A percentile compares a stretch with the other conserved stretches of the same genome.
Conservation (phyloP, 2,888 invertebrate genomes). For the Taphrorychus bicolor region DNA sequence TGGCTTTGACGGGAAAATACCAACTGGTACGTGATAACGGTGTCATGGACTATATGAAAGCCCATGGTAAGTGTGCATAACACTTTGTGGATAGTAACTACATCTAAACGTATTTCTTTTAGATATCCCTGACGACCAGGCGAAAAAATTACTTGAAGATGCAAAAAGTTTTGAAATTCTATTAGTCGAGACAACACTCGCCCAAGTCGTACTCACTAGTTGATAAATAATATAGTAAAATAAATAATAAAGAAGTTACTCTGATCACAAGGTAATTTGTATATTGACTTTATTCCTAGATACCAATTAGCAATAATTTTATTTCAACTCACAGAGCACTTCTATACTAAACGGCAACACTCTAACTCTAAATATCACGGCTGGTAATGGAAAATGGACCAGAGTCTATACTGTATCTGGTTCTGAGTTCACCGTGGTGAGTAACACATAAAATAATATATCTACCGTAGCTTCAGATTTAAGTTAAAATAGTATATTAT, state of each 20-base stretch:
- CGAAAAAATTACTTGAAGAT: not conserved
- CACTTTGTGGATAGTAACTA: not conserved
- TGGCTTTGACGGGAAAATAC: slow-evolving; percentile 17
- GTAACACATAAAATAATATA: slow-evolving; percentile 9
- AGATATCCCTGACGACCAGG: slow-evolving; percentile 8
- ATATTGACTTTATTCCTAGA: too few relatives aligned
- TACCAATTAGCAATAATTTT: not conserved
- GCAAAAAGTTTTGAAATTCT: slow-evolving; percentile 1
- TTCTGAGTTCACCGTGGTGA: slow-evolving; percentile 24
- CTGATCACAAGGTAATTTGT: slow-evolving; percentile 3
- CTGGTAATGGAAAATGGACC: not conserved
- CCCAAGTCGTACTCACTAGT: not conserved
- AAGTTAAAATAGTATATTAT: too few relatives aligned
- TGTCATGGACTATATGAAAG: slow-evolving; percentile 16
- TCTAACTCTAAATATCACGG: slow-evolving; percentile 9
- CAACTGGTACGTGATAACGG: slow-evolving; percentile 22
- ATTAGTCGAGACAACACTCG: slow-evolving; percentile 5
- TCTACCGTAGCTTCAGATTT: too few relatives aligned
- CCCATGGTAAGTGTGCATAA: slow-evolving; percentile 15
- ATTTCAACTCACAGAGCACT: not conserved
- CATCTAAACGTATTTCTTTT: not conserved
- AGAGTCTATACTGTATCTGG: slow-evolving; percentile 19
- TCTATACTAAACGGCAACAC: slow-evolving; percentile 12
- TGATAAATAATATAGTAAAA: not conserved
- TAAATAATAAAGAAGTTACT: not conserved